Conservation (phyloP, 2,888 invertebrate genomes). For the Steinernema carpocapsae region DNA sequence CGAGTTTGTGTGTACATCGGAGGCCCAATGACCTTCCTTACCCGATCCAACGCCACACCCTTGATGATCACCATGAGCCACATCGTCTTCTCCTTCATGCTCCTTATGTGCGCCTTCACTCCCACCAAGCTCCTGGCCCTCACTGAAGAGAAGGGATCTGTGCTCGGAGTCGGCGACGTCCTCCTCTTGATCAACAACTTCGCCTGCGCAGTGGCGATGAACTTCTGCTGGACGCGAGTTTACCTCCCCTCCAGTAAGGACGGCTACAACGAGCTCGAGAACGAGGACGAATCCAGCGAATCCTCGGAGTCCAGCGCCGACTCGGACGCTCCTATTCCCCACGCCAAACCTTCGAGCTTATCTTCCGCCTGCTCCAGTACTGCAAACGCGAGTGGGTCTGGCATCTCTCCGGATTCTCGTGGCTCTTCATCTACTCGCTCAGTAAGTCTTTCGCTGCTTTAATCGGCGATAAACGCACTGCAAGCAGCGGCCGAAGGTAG, state of each 20-base stretch:
- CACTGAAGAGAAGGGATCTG: slow-evolving; percentile 14
- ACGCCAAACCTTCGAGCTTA: slow-evolving; percentile 58
- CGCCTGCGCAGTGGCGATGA: slow-evolving; percentile 53
- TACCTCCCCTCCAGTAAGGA: slow-evolving; percentile 40
- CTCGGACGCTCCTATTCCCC: slow-evolving; percentile 46
- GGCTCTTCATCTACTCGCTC: slow-evolving; percentile 67
- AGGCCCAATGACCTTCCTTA: slow-evolving; percentile 41
- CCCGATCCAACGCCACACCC: slow-evolving; percentile 11
- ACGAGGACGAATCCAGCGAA: slow-evolving; percentile 47
- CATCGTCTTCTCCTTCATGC: slow-evolving; percentile 39
- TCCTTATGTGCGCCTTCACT: slow-evolving; percentile 48
- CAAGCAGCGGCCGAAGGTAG: too few relatives aligned
- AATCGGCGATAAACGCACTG: too few relatives aligned
- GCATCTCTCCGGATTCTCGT: slow-evolving; percentile 67
- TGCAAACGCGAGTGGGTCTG: slow-evolving; percentile 66
- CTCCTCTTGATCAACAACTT: slow-evolving; percentile 59
- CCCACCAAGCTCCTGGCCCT: slow-evolving; percentile 48
- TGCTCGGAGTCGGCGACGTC: not conserved
- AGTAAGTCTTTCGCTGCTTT: slow-evolving; percentile 56
- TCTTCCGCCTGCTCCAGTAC: slow-evolving; percentile 66
- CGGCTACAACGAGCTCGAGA: slow-evolving; percentile 42
- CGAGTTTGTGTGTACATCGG: slow-evolving; percentile 52
- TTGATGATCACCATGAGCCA: slow-evolving; percentile 38
- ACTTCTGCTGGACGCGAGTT: slow-evolving; percentile 51
- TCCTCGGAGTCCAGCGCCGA: slow-evolving; percentile 41